A percentile compares a stretch with the other conserved stretches of the same genome.
These are phyloP conservation scores for Falcaria lacertinaria DNA, from an alignment of 2,888 invertebrate genomes.

Conservation along the genomic window DNA sequence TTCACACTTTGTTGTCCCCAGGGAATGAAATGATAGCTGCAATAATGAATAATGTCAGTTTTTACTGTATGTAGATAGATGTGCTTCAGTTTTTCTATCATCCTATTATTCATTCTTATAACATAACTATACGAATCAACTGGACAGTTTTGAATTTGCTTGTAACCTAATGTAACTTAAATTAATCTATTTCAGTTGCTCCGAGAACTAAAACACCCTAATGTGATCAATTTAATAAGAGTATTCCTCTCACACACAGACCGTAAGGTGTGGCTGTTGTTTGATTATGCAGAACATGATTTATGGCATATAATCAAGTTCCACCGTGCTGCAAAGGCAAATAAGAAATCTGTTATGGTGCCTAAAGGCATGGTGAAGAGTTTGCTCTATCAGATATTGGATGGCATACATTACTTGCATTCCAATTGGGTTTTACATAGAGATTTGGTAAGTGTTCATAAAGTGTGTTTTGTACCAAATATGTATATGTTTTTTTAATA, in stretches of 20 bases:
- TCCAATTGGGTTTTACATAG: slow-evolving; percentile 99
- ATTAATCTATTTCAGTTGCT: slow-evolving; percentile 83
- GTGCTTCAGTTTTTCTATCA: no score
- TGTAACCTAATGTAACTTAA: no score
- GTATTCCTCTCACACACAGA: slow-evolving; percentile 98
- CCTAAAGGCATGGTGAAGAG: slow-evolving; percentile 99
- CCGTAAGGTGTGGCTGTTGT: slow-evolving; percentile 97
- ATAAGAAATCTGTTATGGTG: slow-evolving; percentile 97
- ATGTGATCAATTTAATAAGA: slow-evolving; percentile 97
- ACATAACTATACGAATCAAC: no score
- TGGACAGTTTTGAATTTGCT: no score
- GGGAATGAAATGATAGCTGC: no score
- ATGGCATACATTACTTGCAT: slow-evolving; percentile 99
- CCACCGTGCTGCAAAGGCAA: slow-evolving; percentile 98
- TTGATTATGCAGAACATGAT: slow-evolving; percentile 99
- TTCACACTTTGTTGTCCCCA: no score
- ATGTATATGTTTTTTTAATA: no score
- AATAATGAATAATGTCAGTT: no score
- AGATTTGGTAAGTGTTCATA: slow-evolving; percentile 89
- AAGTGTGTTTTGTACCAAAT: no score
- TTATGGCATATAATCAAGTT: slow-evolving; percentile 99
- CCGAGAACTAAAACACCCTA: slow-evolving; percentile 96
- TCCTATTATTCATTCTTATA: no score
- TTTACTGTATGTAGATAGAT: no score
- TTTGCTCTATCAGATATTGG: slow-evolving; percentile 97